A percentile compares a stretch with the other conserved stretches of the same genome.
Evolutionary conservation across 2,797 vertebrate species (phyloP).

Genomic region (Rhincodon typus): DNA sequence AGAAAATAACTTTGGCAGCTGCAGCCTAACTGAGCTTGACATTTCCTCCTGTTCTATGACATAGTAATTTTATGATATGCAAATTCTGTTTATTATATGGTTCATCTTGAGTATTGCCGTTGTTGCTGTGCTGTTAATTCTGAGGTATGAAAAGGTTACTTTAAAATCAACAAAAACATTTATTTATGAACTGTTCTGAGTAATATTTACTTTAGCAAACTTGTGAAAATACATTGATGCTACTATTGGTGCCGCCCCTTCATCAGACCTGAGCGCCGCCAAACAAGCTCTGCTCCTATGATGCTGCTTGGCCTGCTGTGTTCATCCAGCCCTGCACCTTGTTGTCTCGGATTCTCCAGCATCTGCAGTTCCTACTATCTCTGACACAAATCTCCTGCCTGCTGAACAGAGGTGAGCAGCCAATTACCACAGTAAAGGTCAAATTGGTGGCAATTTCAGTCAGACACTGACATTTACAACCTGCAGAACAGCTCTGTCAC

Average conservation of each 20-base stretch:
- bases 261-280: too few relatives aligned
- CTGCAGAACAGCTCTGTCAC: not conserved
- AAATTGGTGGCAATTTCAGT: not conserved
- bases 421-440: not conserved
- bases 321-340: too few relatives aligned
- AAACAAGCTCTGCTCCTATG: too few relatives aligned
- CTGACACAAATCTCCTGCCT: not conserved
- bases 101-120: not conserved
- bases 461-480: not conserved
- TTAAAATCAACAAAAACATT: not conserved
- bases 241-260: too few relatives aligned
- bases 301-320: too few relatives aligned
- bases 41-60: slow-evolving; percentile 33
- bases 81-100: slow-evolving; percentile 27
- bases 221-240: not conserved
- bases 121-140: not conserved
- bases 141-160: not conserved
- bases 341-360: too few relatives aligned
- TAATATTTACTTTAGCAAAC: not conserved
- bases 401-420: not conserved
- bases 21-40: slow-evolving; percentile 33
- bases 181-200: not conserved
- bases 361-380: too few relatives aligned
- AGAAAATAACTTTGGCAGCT: slow-evolving; percentile 35
- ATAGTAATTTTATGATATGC: slow-evolving; percentile 29